Base-by-base conservation (phyloP, 1,140 invertebrate genomes). In the Platyura marginata region DNA sequence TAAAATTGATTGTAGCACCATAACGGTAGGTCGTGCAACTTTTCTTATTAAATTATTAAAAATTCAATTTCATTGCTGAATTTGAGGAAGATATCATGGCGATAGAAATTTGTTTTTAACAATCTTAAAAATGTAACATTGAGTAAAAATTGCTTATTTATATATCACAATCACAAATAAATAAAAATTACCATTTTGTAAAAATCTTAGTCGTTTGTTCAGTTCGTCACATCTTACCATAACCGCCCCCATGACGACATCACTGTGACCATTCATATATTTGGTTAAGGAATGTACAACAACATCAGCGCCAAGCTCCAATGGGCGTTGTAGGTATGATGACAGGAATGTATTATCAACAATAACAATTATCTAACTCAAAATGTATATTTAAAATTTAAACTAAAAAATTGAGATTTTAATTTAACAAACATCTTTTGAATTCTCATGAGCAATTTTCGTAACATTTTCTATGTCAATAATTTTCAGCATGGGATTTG, bases 341-440 rank as follows among this genome's bases (percentile, higher is more conserved):
- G 91, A 91, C 42, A 95, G 70, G 60, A 99, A 98, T 4, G 94
- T 99, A 59, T 98, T 98, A 55, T 99, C 96, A 2, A 98, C 89
- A 1, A 88, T 83, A 16, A 96, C 61, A 49, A 96, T 70, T 33
- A 92, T 76, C 43, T 79, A 46, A 48, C 57, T 52, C 25, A 13
- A 29, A 8, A 13, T 29, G 13, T 8, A 8, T 29, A 13, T 29
- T 29, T 29, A 13, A 29, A 29, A 8, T 8, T 29, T 29, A 29
- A 29, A 13, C 25, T 29, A 29, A 8, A 29, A 29, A 29, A 29
- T 29, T 13, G 25, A 29, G 6, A 29, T 8, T 29, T 8, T 8
- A 29, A 29, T 29, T 29, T 29, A 6, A 29, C 16, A 5, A 5
- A 10, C 16, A 49, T 63, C 49, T 40, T 75, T 75, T 1, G 78